phyloP scores from a whole-genome alignment of 2,113 vertebrate genomes.

The Cinclus mexicanus region DNA sequence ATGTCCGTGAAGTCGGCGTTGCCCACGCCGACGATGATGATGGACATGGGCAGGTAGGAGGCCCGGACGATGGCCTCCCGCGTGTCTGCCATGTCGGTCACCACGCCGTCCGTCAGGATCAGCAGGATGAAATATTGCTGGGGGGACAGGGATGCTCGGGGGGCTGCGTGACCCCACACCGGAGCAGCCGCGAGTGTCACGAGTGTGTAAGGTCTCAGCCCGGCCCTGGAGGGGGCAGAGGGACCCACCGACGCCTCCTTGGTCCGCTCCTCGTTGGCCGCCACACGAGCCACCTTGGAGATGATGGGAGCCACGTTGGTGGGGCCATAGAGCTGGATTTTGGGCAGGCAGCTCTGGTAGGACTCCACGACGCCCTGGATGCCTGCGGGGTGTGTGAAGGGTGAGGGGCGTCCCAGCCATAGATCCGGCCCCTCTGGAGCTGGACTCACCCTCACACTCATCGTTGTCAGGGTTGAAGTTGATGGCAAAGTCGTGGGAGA shows the following conservation, averaged over 20 bases:
- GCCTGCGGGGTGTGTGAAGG: conserved; percentile 35
- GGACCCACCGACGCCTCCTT: conserved; percentile 89
- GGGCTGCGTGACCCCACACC: fast-evolving
- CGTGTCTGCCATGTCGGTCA: conserved; percentile 93
- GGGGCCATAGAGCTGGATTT: conserved; percentile 94
- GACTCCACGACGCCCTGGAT: conserved; percentile 96
- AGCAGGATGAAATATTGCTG: conserved; percentile 95
- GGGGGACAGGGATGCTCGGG: neutral
- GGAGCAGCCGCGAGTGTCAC: fast-evolving
- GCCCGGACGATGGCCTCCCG: conserved; percentile 92
- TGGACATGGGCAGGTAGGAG: conserved; percentile 93
- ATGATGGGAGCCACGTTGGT: conserved; percentile 96
- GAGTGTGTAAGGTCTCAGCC: fast-evolving
- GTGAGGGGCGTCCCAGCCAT: fast-evolving
- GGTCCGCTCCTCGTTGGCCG: conserved; percentile 82
- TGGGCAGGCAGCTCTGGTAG: conserved; percentile 93
- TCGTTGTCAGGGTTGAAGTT: conserved; percentile 93
- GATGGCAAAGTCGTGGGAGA: conserved; percentile 96
- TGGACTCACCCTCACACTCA: conserved; percentile 90
- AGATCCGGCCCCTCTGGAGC: fast-evolving
- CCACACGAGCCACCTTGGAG: conserved; percentile 86
- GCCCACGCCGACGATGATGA: conserved; percentile 94
- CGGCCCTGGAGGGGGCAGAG: neutral
- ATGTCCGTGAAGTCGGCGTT: conserved; percentile 96
- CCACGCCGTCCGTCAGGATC: conserved; percentile 93